These are phyloP conservation scores for Vidua macroura DNA, from an alignment of 2,113 vertebrate species.

Conservation along the genomic window DNA sequence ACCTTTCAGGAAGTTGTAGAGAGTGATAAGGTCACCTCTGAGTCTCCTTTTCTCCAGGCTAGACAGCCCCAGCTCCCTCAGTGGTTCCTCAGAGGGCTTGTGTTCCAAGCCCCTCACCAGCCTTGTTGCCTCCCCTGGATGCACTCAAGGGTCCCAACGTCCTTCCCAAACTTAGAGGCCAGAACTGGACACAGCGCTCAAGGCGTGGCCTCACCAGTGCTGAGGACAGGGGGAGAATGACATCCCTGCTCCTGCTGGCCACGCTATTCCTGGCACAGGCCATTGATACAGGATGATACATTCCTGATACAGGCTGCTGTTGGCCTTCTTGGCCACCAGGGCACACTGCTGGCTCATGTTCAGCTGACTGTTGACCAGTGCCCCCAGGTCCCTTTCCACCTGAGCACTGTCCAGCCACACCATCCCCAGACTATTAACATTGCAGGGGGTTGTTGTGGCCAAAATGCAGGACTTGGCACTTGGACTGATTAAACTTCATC, in stretches of 20 bases:
- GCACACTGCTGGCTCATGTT: not conserved
- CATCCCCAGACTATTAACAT: accelerated
- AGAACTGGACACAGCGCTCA: not conserved
- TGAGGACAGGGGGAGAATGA: not conserved
- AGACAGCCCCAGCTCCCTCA: not conserved
- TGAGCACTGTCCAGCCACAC: not conserved
- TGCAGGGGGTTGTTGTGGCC: not conserved
- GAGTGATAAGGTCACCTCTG: not conserved
- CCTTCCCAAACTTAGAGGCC: not conserved
- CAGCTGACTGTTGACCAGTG: accelerated
- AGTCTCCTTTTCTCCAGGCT: not conserved
- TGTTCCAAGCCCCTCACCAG: not conserved
- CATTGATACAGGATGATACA: not conserved
- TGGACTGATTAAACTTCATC: not conserved
- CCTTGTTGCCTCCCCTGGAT: not conserved
- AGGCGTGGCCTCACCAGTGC: not conserved
- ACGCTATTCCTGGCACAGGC: not conserved
- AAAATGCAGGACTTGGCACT: not conserved
- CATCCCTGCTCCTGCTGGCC: not conserved
- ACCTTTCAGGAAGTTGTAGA: not conserved
- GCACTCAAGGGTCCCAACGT: not conserved
- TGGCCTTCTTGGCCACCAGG: not conserved
- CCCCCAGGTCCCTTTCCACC: not conserved
- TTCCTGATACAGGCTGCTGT: not conserved
- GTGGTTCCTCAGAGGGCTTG: accelerated